Percentiles rank a stretch among this genome's conserved stretches.
phyloP scores from a whole-genome alignment of 2,113 vertebrate genomes.

The Terrapene triunguis region DNA sequence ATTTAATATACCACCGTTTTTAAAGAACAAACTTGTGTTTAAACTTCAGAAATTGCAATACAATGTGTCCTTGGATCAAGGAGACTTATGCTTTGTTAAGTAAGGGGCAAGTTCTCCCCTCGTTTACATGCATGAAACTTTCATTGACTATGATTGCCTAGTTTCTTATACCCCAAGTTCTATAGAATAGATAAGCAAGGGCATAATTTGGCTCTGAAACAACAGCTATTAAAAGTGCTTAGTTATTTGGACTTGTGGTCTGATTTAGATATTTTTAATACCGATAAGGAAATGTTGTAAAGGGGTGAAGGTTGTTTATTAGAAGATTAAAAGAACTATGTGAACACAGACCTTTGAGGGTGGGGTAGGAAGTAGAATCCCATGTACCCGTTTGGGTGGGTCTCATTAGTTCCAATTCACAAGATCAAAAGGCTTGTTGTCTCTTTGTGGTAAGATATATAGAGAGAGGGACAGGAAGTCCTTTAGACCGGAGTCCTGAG shows the following conservation, averaged over 20 bases:
- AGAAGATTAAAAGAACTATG: neutral
- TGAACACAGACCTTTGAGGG: accelerated
- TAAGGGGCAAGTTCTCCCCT: conserved; percentile 48
- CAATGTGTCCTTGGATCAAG: conserved; percentile 18
- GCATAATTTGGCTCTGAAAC: conserved; percentile 39
- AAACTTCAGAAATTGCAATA: conserved; percentile 52
- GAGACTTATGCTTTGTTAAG: conserved; percentile 43
- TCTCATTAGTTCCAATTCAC: neutral
- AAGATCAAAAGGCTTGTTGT: neutral
- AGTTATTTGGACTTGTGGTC: accelerated
- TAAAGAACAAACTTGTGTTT: conserved; percentile 1
- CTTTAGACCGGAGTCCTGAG: neutral
- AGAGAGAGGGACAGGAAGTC: neutral
- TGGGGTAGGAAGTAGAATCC: neutral
- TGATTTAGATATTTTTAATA: neutral
- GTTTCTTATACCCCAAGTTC: neutral
- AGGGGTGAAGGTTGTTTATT: neutral
- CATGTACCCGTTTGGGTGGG: neutral
- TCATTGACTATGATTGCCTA: conserved; percentile 49
- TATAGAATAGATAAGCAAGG: conserved; percentile 32
- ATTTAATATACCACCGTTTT: neutral
- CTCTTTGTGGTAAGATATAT: neutral
- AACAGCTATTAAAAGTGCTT: conserved; percentile 9
- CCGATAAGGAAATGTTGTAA: neutral
- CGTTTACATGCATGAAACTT: conserved; percentile 59